These are phyloP conservation scores for Megaceryle maxima DNA, from an alignment of 2,113 vertebrate genomes.

Conservation along the genomic window DNA sequence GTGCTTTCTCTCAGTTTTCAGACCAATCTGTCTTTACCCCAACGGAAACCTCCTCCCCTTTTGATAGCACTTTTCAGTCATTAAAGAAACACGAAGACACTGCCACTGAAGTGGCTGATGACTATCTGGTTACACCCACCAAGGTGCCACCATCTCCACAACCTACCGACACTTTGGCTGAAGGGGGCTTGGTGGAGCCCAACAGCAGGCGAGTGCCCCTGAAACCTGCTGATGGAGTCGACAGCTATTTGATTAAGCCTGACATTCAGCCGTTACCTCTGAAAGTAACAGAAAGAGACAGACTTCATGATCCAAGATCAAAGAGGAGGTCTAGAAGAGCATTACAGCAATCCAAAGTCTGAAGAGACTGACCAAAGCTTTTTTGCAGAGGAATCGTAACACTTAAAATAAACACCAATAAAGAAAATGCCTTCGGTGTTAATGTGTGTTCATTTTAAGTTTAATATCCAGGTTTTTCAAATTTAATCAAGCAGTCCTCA, in stretches of 20 bases:
- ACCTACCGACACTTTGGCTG: not conserved
- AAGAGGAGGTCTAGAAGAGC: conserved; percentile 75
- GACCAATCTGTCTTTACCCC: conserved; percentile 80
- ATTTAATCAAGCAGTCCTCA: conserved; percentile 17
- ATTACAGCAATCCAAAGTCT: conserved; percentile 76
- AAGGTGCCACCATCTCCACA: conserved; percentile 29
- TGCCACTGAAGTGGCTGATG: conserved; percentile 29
- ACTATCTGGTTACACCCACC: conserved; percentile 41
- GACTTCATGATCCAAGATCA: conserved; percentile 69
- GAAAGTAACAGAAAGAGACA: conserved; percentile 66
- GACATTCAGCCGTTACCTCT: conserved; percentile 60
- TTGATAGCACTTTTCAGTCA: conserved; percentile 59
- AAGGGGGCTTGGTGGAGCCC: conserved; percentile 50
- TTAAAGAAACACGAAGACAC: conserved; percentile 54
- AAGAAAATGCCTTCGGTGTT: conserved; percentile 57
- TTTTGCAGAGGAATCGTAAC: conserved; percentile 81
- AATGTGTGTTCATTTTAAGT: conserved; percentile 55
- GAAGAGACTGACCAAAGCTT: conserved; percentile 83
- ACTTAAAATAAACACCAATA: conserved; percentile 61
- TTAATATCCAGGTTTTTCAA: conserved; percentile 31
- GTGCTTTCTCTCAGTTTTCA: conserved; percentile 90
- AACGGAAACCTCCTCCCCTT: conserved; percentile 72
- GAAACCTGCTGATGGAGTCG: conserved; percentile 50
- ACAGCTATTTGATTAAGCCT: conserved; percentile 70
- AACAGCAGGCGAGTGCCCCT: conserved; percentile 15